Evolutionary conservation across 2,797 vertebrate genomes (phyloP).

Genomic region (Catamblyrhynchus diadema): DNA sequence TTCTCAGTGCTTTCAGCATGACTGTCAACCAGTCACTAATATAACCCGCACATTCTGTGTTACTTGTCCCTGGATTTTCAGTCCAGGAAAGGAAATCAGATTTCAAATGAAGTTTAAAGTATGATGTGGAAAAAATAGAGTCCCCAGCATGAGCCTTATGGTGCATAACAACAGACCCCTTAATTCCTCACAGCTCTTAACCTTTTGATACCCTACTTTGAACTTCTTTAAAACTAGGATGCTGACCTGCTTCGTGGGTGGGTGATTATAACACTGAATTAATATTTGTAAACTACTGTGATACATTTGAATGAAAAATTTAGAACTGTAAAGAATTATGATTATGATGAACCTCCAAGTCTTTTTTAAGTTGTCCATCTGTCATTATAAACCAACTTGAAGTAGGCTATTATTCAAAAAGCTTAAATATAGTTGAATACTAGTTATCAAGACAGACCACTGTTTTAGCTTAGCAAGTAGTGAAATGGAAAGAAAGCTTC

Average conservation of each 20-base stretch:
- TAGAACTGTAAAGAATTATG: conserved; percentile 57
- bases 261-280: conserved; percentile 57
- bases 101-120: conserved; percentile 27
- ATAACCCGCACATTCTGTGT: neutral
- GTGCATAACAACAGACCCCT: conserved; percentile 32
- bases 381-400: conserved; percentile 50
- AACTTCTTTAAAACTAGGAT: conserved; percentile 56
- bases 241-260: conserved; percentile 47
- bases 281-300: conserved; percentile 60
- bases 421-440: conserved; percentile 2
- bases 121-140: conserved; percentile 38
- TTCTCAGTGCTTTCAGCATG: neutral
- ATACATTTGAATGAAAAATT: conserved; percentile 61
- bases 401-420: conserved; percentile 44
- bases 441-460: neutral
- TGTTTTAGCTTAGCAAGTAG: conserved; percentile 1
- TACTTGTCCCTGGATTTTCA: neutral
- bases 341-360: conserved; percentile 45
- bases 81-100: neutral
- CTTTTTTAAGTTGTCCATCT: conserved; percentile 66
- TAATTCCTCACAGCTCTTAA: conserved; percentile 62
- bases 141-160: conserved; percentile 44
- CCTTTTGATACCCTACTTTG: conserved; percentile 24
- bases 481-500: neutral
- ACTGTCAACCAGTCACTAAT: neutral